phyloP scores from a whole-genome alignment of 2,113 vertebrate genomes.

The Petromus typicus region DNA sequence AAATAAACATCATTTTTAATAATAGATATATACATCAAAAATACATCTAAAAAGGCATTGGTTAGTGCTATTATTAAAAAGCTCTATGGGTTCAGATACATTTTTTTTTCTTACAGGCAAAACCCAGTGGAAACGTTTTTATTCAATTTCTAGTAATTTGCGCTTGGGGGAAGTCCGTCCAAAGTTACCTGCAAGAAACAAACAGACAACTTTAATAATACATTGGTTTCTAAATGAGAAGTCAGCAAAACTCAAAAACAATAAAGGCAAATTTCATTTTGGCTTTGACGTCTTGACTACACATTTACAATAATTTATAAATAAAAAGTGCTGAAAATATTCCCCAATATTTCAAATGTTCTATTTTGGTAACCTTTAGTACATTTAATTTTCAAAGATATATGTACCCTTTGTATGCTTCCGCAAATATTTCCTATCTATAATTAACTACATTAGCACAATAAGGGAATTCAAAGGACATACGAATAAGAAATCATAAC shows the following conservation, averaged over 20 bases:
- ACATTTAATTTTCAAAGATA: constrained; percentile 15
- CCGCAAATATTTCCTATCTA: not conserved
- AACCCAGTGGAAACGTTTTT: constrained; percentile 85
- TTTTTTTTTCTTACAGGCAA: constrained; percentile 80
- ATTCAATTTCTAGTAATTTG: constrained; percentile 84
- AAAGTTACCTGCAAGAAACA: constrained; percentile 82
- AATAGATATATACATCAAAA: constrained; percentile 92
- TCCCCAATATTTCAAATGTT: not conserved
- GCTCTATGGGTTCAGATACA: constrained; percentile 87
- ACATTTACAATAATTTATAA: not conserved
- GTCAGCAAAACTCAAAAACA: not conserved
- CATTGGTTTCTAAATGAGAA: not conserved
- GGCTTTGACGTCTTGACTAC: not conserved
- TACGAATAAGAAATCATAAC: not conserved
- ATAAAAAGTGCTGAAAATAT: not conserved
- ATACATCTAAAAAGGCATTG: constrained; percentile 90
- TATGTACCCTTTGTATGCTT: not conserved
- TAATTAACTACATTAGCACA: not conserved
- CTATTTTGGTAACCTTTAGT: not conserved
- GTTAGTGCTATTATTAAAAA: constrained; percentile 90
- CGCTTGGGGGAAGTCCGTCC: constrained; percentile 82
- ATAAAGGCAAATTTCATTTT: not conserved
- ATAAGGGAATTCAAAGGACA: not conserved
- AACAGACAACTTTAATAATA: constrained; percentile 35
- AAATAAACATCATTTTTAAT: constrained; percentile 90